Percentiles rank a stretch among this genome's conserved stretches.
These are phyloP conservation scores for Ctenopoma kingsleyae DNA, from an alignment of 2,797 vertebrate species.

Conservation along the genomic window DNA sequence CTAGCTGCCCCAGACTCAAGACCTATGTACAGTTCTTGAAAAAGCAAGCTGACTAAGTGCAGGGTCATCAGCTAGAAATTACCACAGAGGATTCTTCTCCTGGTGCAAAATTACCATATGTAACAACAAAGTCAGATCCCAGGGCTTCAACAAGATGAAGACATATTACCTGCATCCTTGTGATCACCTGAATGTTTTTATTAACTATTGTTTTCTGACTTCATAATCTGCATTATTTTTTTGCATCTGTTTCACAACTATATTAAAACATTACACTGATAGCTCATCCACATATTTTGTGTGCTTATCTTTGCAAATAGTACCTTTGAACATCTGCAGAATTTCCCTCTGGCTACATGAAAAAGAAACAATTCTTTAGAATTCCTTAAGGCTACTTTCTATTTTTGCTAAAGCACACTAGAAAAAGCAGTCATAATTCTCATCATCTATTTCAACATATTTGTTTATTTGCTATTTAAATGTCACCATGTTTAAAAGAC, in stretches of 20 bases:
- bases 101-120: constrained; percentile 54
- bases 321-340: constrained; percentile 19
- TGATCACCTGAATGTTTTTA: constrained; percentile 43
- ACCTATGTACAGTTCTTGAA: constrained; percentile 50
- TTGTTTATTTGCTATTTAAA: constrained; percentile 51
- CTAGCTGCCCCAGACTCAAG: constrained; percentile 37
- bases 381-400: constrained; percentile 45
- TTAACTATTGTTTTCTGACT: constrained; percentile 12
- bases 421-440: constrained; percentile 43
- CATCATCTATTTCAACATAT: constrained; percentile 13
- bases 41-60: constrained; percentile 42
- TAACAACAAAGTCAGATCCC: constrained; percentile 66
- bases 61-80: constrained; percentile 54
- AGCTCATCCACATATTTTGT: constrained; percentile 45
- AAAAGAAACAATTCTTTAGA: constrained; percentile 53
- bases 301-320: constrained; percentile 32
- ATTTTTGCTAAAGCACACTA: constrained; percentile 44
- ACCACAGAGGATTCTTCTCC: constrained; percentile 35
- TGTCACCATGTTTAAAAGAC: constrained; percentile 23
- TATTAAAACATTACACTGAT: constrained; percentile 43
- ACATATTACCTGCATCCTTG: constrained; percentile 54
- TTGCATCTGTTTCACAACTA: constrained; percentile 13
- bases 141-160: constrained; percentile 56
- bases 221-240: constrained; percentile 13
- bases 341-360: constrained; percentile 47